A percentile compares a stretch with the other conserved stretches of the same genome.
phyloP scores from a whole-genome alignment of 2,888 invertebrate genomes.

The Ctena decussata region DNA sequence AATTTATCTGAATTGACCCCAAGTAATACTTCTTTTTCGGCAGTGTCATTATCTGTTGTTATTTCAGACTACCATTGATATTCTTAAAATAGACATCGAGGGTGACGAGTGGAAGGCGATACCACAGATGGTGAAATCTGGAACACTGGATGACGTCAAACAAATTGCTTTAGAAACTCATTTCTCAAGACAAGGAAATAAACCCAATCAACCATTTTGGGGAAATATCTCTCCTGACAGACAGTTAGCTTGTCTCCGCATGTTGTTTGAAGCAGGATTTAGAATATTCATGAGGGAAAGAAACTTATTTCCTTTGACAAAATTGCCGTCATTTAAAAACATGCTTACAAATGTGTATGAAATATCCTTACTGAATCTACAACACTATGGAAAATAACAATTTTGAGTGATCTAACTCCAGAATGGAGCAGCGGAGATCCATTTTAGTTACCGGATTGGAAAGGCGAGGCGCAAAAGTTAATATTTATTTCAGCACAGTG shows the following conservation, averaged over 20 bases:
- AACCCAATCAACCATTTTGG: background rate
- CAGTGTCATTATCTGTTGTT: too few species aligned
- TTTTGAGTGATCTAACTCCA: too few species aligned
- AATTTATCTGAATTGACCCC: too few species aligned
- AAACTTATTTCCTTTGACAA: background rate
- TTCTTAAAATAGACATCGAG: conserved; percentile 63
- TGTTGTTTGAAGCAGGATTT: background rate
- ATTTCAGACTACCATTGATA: conserved; percentile 50
- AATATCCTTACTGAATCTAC: background rate
- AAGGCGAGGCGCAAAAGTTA: too few species aligned
- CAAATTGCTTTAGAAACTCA: conserved; percentile 64
- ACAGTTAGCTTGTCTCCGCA: background rate
- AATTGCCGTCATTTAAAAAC: background rate
- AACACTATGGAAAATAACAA: too few species aligned
- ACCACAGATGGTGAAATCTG: conserved; percentile 55
- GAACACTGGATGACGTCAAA: conserved; percentile 50
- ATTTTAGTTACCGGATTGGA: too few species aligned
- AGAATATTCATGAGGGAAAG: background rate
- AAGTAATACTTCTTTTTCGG: too few species aligned
- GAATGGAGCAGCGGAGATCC: too few species aligned
- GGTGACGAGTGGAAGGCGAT: conserved; percentile 60
- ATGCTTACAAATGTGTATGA: background rate
- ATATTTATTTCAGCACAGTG: too few species aligned
- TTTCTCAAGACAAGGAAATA: background rate
- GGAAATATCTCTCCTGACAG: background rate